Evolutionary conservation across 2,888 invertebrate genomes (phyloP), one percentile per base, ranked within the genome.

Genomic region (Hyles lineata): DNA sequence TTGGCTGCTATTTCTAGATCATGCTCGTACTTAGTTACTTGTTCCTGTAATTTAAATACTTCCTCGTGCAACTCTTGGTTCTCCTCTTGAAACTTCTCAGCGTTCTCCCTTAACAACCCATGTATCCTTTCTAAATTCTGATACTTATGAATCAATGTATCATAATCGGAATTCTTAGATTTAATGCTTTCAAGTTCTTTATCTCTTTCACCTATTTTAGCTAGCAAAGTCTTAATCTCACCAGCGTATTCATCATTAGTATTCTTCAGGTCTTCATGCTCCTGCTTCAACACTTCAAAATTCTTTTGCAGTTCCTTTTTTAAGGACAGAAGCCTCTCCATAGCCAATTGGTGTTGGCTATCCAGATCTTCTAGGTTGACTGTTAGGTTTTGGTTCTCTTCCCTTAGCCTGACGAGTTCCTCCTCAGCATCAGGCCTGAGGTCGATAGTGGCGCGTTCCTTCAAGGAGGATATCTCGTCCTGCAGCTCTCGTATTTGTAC

Each of bases 301-400:
- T 95, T 96, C 17, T 89, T 88, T 75, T 95, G 95, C 67, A 96
- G 80, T 70, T 95, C 95, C 63, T 90, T 93, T 80, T 96, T 96
- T 59, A 96, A 81, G 6, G 92, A 83, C 0, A 96, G 82, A 23
- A 96, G 87, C 82, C 94, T 95, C 76, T 96, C 96, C 89, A 97
- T 96, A 0, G 97, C 97, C 80, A 95, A 90, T 81, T 96, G 96
- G 84, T 97, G 97, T 87, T 97, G 97, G 69, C 89, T 95, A 83
- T 98, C 97, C 78, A 98, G 89, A 83, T 97, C 97, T 80, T 97
- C 97, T 72, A 98, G 90, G 79, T 95, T 96, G 7, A 87, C 85
- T 23, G 95, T 93, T 25, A 96, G 90, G 76, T 95, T 95, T 77
- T 90, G 92, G 76, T 96, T 96, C 83, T 96, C 96, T 81, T 95